These are phyloP conservation scores for Drosophila villosipedis DNA, from an alignment of 2,888 invertebrate species.

Conservation along the genomic window DNA sequence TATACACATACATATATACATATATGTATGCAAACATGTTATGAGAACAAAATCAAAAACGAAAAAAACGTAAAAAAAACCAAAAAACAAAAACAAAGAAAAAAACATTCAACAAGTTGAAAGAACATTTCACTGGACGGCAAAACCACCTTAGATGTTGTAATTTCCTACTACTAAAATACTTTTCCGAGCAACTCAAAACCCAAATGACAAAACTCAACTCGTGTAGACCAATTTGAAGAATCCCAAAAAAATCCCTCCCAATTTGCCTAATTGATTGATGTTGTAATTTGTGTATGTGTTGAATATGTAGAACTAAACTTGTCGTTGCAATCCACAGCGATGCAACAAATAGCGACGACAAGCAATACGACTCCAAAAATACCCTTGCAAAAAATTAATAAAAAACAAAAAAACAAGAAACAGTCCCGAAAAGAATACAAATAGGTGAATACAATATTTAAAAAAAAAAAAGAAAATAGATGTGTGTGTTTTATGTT, in stretches of 20 bases:
- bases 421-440: constrained; percentile 1
- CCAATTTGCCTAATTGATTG: constrained; percentile 52
- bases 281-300: constrained; percentile 65
- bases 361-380: constrained; percentile 20
- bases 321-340: constrained; percentile 23
- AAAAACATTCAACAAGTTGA: constrained; percentile 53
- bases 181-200: constrained; percentile 36
- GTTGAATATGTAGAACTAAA: constrained; percentile 39
- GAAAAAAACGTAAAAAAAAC: constrained; percentile 16
- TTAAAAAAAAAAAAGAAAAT: constrained; percentile 27
- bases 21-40: constrained; percentile 51
- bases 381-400: neutral
- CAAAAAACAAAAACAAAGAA: constrained; percentile 31
- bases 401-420: neutral
- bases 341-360: neutral
- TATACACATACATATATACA: constrained; percentile 15
- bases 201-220: neutral
- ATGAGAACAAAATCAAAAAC: constrained; percentile 51
- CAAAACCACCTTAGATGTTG: constrained; percentile 85
- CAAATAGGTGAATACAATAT: constrained; percentile 62
- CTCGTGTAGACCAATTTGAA: constrained; percentile 43
- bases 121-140: constrained; percentile 83
- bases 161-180: constrained; percentile 70
- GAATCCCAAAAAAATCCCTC: neutral
- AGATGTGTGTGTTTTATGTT: constrained; percentile 53